A percentile compares a stretch with the other conserved stretches of the same genome.
Conservation (phyloP, 2,888 invertebrate species). For the Tolmerus cingulatus region DNA sequence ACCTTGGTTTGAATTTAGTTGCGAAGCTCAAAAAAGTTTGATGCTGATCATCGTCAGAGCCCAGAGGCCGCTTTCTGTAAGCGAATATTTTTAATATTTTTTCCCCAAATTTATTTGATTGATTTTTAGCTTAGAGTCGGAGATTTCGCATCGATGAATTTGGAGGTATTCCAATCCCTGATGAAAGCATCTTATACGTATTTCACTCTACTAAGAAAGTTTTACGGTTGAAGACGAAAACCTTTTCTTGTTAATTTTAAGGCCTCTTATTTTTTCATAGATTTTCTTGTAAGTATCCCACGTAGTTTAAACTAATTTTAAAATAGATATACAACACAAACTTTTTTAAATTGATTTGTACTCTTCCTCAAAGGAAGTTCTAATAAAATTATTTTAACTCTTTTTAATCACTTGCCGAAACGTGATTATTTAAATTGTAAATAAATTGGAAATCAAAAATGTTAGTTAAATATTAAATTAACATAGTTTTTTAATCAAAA, state of each 20-base stretch:
- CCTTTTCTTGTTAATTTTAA: background rate
- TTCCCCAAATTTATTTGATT: background rate
- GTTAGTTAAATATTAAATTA: too few relatives aligned
- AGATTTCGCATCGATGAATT: conserved; percentile 41
- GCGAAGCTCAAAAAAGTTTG: background rate
- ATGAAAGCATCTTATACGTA: conserved; percentile 42
- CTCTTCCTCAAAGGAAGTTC: too few relatives aligned
- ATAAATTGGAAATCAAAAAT: too few relatives aligned
- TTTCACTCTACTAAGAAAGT: conserved; percentile 38
- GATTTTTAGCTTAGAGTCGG: conserved; percentile 31
- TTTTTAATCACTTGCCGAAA: too few relatives aligned
- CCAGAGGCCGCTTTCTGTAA: conserved; percentile 21
- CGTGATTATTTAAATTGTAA: too few relatives aligned
- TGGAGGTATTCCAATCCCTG: conserved; percentile 42
- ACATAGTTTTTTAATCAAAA: too few relatives aligned
- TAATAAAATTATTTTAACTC: too few relatives aligned
- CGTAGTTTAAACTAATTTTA: too few relatives aligned
- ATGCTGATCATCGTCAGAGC: conserved; percentile 25
- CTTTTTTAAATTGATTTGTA: too few relatives aligned
- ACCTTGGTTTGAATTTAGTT: conserved; percentile 30
- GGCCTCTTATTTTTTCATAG: too few relatives aligned
- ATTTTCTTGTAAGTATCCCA: too few relatives aligned
- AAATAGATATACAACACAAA: too few relatives aligned
- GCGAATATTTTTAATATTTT: background rate
- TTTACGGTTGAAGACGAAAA: conserved; percentile 55